These are phyloP conservation scores for Nothocercus nigrocapillus DNA, from an alignment of 2,113 vertebrate species.

Conservation along the genomic window DNA sequence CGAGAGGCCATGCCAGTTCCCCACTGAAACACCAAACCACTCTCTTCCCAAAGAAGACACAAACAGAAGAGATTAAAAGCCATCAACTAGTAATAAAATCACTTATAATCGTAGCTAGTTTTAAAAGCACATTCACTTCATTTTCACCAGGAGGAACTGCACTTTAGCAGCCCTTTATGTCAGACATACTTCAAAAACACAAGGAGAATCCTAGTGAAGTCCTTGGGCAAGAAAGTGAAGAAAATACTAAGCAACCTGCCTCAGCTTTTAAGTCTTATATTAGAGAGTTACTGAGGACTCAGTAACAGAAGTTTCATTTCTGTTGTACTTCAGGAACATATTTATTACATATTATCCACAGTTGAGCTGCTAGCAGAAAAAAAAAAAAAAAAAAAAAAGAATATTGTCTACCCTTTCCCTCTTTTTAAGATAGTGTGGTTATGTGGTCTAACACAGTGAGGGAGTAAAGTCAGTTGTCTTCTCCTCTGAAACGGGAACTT, in stretches of 20 bases:
- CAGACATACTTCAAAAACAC: not conserved
- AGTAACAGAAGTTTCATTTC: not conserved
- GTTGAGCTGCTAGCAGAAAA: no score
- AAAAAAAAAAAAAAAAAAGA: not conserved
- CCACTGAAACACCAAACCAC: constrained; percentile 89
- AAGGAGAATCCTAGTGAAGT: not conserved
- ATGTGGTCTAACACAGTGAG: not conserved
- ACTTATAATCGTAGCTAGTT: not conserved
- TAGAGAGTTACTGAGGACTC: not conserved
- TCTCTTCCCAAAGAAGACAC: constrained; percentile 69
- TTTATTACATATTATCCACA: not conserved
- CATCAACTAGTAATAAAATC: not conserved
- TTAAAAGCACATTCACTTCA: not conserved
- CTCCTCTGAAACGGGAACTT: not conserved
- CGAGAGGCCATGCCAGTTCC: constrained; percentile 86
- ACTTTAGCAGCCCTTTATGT: not conserved
- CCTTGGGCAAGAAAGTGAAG: not conserved
- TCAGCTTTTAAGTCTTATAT: not conserved
- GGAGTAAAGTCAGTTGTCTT: not conserved
- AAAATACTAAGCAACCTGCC: not conserved
- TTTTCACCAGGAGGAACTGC: not conserved
- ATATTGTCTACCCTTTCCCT: not conserved
- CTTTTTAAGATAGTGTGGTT: not conserved
- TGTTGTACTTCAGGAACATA: not conserved
- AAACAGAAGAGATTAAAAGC: not conserved